These are phyloP conservation scores for Delphinapterus leucas DNA, from an alignment of 2,113 vertebrate species.

Conservation along the genomic window DNA sequence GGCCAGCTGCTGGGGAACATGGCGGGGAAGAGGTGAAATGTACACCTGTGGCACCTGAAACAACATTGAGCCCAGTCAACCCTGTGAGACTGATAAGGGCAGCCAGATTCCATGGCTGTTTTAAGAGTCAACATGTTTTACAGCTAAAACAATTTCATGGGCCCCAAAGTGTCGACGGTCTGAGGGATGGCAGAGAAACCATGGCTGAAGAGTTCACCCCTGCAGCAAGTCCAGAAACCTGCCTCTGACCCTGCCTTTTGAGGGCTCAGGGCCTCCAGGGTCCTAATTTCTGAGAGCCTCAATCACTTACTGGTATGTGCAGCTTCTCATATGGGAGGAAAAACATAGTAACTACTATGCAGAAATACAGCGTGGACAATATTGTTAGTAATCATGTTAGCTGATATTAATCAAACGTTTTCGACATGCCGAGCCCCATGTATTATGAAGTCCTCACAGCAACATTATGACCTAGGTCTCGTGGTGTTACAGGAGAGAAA, in stretches of 20 bases:
- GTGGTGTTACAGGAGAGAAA: neutral
- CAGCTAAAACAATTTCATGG: neutral
- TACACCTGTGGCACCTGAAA: slow-evolving; percentile 10
- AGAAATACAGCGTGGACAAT: neutral
- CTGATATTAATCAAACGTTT: neutral
- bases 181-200: neutral
- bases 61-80: neutral
- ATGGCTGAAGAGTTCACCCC: neutral
- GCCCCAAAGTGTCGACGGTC: neutral
- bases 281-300: neutral
- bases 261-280: neutral
- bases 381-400: neutral
- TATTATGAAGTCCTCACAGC: neutral
- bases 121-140: neutral
- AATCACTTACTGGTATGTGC: neutral
- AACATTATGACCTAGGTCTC: neutral
- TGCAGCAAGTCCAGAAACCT: neutral
- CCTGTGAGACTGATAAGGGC: neutral
- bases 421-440: neutral
- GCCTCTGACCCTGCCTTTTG: neutral
- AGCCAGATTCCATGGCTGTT: neutral
- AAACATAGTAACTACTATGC: neutral
- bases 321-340: neutral
- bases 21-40: accelerated
- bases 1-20: neutral